Percentiles rank a stretch among this genome's conserved stretches.
Conservation (phyloP, 1,140 invertebrate species). For the Chelonus insularis region DNA sequence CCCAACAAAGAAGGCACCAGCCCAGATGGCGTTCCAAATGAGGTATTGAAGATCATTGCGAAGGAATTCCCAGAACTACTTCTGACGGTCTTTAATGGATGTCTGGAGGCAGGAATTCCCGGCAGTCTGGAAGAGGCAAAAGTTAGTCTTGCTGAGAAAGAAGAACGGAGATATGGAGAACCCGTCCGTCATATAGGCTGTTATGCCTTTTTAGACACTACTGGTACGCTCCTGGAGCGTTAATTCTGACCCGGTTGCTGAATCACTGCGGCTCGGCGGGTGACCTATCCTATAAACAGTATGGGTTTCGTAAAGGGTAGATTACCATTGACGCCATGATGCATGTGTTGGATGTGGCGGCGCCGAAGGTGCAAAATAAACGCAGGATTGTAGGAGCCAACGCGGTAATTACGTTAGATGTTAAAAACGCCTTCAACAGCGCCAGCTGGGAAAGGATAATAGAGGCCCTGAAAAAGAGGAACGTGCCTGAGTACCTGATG, state of each 20-base stretch:
- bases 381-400: not conserved
- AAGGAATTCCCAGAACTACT: constrained; percentile 2
- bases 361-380: not conserved
- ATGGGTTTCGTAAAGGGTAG: constrained; percentile 40
- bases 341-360: constrained; percentile 21
- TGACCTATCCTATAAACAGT: constrained; percentile 36
- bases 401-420: constrained; percentile 28
- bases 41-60: constrained; percentile 17
- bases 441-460: constrained; percentile 30
- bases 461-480: constrained; percentile 25
- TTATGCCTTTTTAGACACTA: constrained; percentile 36
- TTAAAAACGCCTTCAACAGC: constrained; percentile 38
- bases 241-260: constrained; percentile 30
- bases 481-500: constrained; percentile 22
- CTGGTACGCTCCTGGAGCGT: constrained; percentile 34
- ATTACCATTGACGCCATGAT: constrained; percentile 43
- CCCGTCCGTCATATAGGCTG: constrained; percentile 28
- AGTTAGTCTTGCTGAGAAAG: constrained; percentile 26
- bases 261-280: constrained; percentile 11
- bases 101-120: constrained; percentile 19
- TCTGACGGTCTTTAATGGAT: constrained; percentile 25
- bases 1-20: constrained; percentile 29
- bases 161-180: constrained; percentile 15
- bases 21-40: constrained; percentile 26
- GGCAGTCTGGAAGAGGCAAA: constrained; percentile 26